Evolutionary conservation across 1,140 invertebrate genomes (phyloP), one percentile per base, ranked within the genome.

Genomic region (Trachymyrmex septentrionalis): DNA sequence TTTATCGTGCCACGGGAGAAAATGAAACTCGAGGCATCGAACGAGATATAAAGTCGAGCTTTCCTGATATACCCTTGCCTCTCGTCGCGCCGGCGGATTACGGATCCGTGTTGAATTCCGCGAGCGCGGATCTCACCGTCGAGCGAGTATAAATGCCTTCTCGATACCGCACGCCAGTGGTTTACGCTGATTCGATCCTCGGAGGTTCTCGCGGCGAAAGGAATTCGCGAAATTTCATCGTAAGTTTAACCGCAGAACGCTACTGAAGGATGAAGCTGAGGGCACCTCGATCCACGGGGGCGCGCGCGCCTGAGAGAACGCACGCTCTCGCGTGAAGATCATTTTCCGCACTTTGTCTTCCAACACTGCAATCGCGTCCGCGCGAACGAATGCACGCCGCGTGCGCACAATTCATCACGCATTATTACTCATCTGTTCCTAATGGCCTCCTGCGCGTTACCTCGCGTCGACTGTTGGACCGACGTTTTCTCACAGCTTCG

Each of bases 91-190:
- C 63, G 34, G 38, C 19, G 64, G 73, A 88, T 88, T 87, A 88
- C 63, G 30, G 75, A 87, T 85, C 57, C 44, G 14, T 67, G 77
- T 69, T 63, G 59, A 64, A 85, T 85, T 76, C 27, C 69, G 27
- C 50, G 61, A 50, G 44, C 38, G 61, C 38, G 76, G 75, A 80
- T 88, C 55, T 66, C 55, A 72, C 38, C 21, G 44, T 44, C 82
- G 69, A 73, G 53, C 69, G 85, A 73, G 30, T 69, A 85, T 88
- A 88, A 69, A 88, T 88, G 80, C 72, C 72, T 88, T 75, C 77
- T 48, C 76, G 71, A 88, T 87, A 87, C 21, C 85, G 84, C 19
- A 30, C 73, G 19, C 34, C 30, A n/a, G 14, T 24, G 14, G 27
- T 80, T 55, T 34, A 21, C 9, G 19, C 48, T 14, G 61, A 24